phyloP scores from a whole-genome alignment of 1,140 invertebrate genomes.

The Ceratitis capitata region DNA sequence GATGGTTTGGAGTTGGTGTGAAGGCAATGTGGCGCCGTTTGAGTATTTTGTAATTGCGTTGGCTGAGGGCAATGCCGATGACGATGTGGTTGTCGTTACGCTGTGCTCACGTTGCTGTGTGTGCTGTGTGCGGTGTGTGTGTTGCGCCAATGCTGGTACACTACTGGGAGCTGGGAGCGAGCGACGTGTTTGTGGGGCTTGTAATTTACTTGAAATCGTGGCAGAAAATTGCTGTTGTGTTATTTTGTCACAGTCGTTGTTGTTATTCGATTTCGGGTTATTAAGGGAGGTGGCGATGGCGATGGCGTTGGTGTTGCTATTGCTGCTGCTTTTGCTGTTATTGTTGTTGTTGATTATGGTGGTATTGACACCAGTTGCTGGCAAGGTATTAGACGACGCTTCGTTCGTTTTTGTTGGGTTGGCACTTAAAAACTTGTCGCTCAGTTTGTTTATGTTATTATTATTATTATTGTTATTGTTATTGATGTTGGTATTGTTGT shows the following conservation, averaged over 20 bases:
- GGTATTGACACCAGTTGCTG: not conserved
- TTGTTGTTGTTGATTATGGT: conserved; percentile 34
- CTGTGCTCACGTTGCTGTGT: conserved; percentile 42
- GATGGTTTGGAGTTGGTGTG: conserved; percentile 62
- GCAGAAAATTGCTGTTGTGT: conserved; percentile 39
- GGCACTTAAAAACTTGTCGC: conserved; percentile 39
- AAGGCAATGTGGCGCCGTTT: conserved; percentile 45
- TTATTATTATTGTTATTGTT: conserved; percentile 33
- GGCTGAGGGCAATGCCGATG: conserved; percentile 45
- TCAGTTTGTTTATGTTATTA: conserved; percentile 32
- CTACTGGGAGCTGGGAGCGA: conserved; percentile 39
- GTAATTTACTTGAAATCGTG: conserved; percentile 48
- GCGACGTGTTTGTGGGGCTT: conserved; percentile 47
- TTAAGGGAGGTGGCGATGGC: conserved; percentile 31
- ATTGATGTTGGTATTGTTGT: conserved; percentile 40
- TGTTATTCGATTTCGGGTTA: conserved; percentile 32
- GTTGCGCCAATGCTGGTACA: conserved; percentile 50
- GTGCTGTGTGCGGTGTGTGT: conserved; percentile 48
- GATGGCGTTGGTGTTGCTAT: conserved; percentile 12
- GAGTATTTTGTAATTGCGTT: conserved; percentile 47
- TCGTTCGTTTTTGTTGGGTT: not conserved
- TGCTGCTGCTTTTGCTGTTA: conserved; percentile 27
- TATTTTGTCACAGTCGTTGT: conserved; percentile 38
- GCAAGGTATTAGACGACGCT: not conserved
- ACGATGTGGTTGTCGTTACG: conserved; percentile 43